Percentiles rank a stretch among this genome's conserved stretches.
phyloP scores from a whole-genome alignment of 37 sponge, comb jelly and placozoan genomes.

The Dysidea cf. avara region DNA sequence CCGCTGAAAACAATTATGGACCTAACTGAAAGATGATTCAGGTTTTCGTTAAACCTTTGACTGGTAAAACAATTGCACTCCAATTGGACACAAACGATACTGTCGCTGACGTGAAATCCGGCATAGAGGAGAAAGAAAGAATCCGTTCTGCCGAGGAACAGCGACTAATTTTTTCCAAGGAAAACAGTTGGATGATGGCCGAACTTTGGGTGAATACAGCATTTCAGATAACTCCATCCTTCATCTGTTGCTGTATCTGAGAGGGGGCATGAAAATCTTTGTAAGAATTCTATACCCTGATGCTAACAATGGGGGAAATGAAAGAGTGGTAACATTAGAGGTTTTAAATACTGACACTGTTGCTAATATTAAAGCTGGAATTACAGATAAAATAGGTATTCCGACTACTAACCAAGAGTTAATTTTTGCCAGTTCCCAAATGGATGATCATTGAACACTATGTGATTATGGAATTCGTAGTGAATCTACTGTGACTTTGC shows the following conservation, averaged over 20 bases:
- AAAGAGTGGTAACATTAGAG: conserved; percentile 16
- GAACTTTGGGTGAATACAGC: conserved; percentile 66
- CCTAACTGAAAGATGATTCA: too few species aligned
- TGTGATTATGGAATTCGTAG: conserved; percentile 25
- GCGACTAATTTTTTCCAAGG: conserved; percentile 67
- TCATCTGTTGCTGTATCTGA: conserved; percentile 73
- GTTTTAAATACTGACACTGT: conserved; percentile 28
- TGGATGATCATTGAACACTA: conserved; percentile 27
- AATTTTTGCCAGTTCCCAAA: conserved; percentile 17
- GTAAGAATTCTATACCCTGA: conserved; percentile 4
- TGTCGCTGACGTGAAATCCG: conserved; percentile 61
- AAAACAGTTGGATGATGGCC: conserved; percentile 62
- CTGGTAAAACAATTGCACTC: conserved; percentile 60
- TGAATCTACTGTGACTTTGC: conserved; percentile 38
- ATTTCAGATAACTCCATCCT: conserved; percentile 81
- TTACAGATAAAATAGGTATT: neutral
- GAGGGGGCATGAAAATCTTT: conserved; percentile 51
- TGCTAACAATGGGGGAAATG: too few species aligned
- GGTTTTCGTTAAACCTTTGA: conserved; percentile 70
- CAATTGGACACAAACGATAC: conserved; percentile 61
- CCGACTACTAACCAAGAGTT: conserved; percentile 18
- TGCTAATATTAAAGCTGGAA: conserved; percentile 23
- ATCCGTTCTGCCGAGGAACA: conserved; percentile 63
- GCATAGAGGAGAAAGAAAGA: conserved; percentile 71
- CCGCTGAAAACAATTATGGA: too few species aligned